These are phyloP conservation scores for Sitophilus oryzae DNA, from an alignment of 1,140 invertebrate genomes.

Conservation along the genomic window DNA sequence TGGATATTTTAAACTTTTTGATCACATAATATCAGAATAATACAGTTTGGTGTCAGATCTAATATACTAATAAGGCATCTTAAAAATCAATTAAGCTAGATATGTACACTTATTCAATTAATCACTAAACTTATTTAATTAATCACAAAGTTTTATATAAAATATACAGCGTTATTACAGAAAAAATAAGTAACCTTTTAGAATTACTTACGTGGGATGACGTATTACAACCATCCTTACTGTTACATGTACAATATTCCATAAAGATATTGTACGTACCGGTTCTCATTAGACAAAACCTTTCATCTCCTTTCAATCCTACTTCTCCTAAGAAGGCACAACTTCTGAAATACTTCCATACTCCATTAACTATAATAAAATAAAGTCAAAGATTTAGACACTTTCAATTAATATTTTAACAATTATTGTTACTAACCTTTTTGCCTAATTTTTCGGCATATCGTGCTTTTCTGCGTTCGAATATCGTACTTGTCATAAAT, in stretches of 20 bases:
- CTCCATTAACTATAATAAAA: conserved; percentile 67
- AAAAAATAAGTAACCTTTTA: no score
- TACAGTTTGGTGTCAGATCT: no score
- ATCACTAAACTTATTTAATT: no score
- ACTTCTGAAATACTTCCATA: conserved; percentile 84
- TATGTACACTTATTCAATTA: no score
- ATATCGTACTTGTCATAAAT: conserved; percentile 39
- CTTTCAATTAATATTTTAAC: background rate
- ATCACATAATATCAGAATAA: no score
- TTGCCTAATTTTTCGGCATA: conserved; percentile 90
- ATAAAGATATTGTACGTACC: conserved; percentile 91
- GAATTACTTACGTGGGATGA: conserved; percentile 39
- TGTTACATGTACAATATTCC: conserved; percentile 89
- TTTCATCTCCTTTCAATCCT: conserved; percentile 81
- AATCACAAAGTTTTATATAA: no score
- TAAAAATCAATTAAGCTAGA: no score
- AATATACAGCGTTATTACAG: no score
- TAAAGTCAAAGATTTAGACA: background rate
- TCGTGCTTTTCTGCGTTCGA: conserved; percentile 64
- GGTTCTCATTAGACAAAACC: conserved; percentile 84
- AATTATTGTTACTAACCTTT: conserved; percentile 60
- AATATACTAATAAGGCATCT: no score
- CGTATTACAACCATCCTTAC: conserved; percentile 84
- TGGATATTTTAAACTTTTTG: no score
- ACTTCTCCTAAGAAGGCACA: conserved; percentile 88